Conservation (phyloP, 2,888 invertebrate species). For the Orthonychiurus folsomi region DNA sequence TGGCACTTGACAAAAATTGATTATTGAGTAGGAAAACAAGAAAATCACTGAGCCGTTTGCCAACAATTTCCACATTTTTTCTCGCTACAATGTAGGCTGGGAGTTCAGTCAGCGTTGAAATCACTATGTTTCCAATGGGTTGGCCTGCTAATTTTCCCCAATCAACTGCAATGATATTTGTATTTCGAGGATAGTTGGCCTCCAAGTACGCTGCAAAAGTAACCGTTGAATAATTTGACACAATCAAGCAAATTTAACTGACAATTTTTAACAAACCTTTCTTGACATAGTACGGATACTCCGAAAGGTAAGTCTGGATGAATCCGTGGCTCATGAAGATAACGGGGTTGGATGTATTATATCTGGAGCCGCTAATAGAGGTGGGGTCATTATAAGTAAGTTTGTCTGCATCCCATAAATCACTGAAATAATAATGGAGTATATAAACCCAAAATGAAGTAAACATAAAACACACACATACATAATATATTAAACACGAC, state of each 20-base stretch:
- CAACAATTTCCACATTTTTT: background rate
- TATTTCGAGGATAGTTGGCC: background rate
- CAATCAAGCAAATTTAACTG: background rate
- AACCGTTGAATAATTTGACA: background rate
- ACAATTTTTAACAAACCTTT: background rate
- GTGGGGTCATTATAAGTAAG: background rate
- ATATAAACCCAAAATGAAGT: no score
- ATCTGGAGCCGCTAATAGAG: background rate
- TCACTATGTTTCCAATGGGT: background rate
- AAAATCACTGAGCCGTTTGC: constrained; percentile 5
- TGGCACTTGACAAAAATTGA: background rate
- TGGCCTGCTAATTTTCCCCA: constrained; percentile 2
- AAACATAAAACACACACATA: no score
- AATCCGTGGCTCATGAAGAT: constrained; percentile 6
- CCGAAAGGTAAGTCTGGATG: background rate
- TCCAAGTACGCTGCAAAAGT: background rate
- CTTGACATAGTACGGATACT: background rate
- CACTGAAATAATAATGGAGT: no score
- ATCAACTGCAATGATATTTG: constrained; percentile 5
- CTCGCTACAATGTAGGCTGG: background rate
- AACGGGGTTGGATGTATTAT: background rate
- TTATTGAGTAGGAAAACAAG: background rate
- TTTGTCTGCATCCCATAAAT: background rate
- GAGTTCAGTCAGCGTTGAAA: no score
- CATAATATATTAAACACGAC: no score